Percentiles rank a stretch among this genome's conserved stretches.
These are phyloP conservation scores for Andricus quercusramuli DNA, from an alignment of 2,888 invertebrate species.

Conservation along the genomic window DNA sequence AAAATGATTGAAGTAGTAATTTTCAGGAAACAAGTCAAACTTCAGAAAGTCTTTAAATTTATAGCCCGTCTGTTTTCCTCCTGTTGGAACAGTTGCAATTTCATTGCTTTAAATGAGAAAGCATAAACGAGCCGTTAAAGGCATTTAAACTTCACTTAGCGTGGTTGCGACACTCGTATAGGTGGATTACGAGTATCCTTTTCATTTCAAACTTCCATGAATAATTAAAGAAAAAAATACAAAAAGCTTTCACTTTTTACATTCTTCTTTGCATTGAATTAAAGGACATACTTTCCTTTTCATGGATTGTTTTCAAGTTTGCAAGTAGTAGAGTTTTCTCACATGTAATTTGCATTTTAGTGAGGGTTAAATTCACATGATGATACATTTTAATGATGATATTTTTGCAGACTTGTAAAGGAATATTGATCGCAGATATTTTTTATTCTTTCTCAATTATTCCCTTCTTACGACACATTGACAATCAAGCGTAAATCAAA, in stretches of 20 bases:
- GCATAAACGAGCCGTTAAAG: neutral
- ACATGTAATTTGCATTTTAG: neutral
- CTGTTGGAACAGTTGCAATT: neutral
- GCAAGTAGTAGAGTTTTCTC: neutral
- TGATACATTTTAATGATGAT: neutral
- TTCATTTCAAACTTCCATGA: neutral
- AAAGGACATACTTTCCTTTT: neutral
- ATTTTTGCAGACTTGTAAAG: neutral
- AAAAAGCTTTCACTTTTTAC: neutral
- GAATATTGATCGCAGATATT: neutral
- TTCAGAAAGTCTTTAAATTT: neutral
- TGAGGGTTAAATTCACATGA: neutral
- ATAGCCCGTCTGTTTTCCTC: neutral
- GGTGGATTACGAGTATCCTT: neutral
- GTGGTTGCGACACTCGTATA: neutral
- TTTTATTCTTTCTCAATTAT: neutral
- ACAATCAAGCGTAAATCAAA: conserved; percentile 20
- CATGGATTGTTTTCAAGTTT: neutral
- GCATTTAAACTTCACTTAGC: neutral
- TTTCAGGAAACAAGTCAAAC: neutral
- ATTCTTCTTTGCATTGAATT: neutral
- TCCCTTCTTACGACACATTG: neutral
- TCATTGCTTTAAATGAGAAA: neutral
- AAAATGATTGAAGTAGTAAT: neutral
- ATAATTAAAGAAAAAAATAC: neutral